Base-by-base conservation (phyloP, 23 tunicate genomes). In the Diplosoma virens region DNA sequence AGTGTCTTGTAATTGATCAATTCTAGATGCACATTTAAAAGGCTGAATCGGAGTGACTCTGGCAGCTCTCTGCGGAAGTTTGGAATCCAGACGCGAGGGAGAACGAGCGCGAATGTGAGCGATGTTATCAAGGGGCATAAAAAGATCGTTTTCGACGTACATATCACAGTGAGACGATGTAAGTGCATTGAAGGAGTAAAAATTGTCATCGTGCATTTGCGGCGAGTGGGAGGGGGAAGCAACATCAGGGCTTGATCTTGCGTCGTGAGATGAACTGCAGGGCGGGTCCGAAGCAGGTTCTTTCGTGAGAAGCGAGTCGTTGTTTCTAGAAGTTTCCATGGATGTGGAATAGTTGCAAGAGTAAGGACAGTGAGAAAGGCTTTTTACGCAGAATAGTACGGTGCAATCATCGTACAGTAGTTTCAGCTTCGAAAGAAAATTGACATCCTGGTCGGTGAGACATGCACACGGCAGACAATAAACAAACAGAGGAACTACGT, bases 401-500 rank as follows among this genome's bases (percentile, higher is more conserved):
- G 81, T 48, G 25, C 32, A 52, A 1, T 76, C 37, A 32, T 59
- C 45, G 34, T 76, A 76, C 0, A 52, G 58, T 3, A 3, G 25
- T 36, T 55, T 59, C 22, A 78, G 73, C 18, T 36, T 64, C 59
- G 9, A 37, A 29, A 78, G 24, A 11, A 31, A 37, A 22, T 16
- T n/a, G 3, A 68, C 27, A 68, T 58, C 65, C 23, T 34, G n/a
- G 24, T n/a, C n/a, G 36, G 48, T 34, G 32, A 76, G 20, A 59
- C 60, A 36, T 59, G 67, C 32, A 59, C 67, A 36, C 55, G 81
- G 52, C 65, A 54, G 20, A 11, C 71, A 55, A 47, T 82, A 82
- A 1, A 82, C 47, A 37, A 82, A 82, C 7, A 82, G 26, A 4
- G 86, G 86, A 1, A 59, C 28, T 14, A 53, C 47, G 7, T 58